Evolutionary conservation across 2,797 vertebrate species (phyloP).

Genomic region (Microtus agrestis): DNA sequence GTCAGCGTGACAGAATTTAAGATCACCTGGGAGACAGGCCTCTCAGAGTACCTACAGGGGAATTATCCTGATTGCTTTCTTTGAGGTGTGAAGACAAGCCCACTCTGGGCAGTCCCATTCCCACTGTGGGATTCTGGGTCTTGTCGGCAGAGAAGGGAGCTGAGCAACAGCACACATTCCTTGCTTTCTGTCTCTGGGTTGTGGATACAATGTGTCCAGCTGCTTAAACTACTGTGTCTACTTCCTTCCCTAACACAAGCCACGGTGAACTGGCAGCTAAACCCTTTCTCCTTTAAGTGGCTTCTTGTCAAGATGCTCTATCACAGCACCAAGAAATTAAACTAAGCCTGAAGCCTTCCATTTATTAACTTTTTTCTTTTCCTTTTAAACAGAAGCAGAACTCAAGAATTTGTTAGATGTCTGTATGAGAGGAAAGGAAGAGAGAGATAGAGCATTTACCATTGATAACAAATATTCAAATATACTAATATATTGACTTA

Average conservation of each 20-base stretch:
- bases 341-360: neutral
- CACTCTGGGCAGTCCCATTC: no score
- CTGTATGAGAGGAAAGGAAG: neutral
- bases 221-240: neutral
- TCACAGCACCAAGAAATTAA: neutral
- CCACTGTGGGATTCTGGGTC: neutral
- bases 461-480: constrained; percentile 13
- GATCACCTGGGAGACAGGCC: neutral
- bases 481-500: neutral
- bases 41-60: neutral
- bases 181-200: neutral
- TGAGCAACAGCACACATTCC: neutral
- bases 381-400: constrained; percentile 37
- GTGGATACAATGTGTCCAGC: neutral
- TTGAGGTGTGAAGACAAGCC: neutral
- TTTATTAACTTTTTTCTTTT: neutral
- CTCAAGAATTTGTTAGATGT: neutral
- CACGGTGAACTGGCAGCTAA: neutral
- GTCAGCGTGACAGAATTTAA: neutral
- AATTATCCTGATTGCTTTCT: neutral
- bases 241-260: neutral
- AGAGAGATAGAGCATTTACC: neutral
- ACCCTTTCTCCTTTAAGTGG: neutral
- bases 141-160: neutral
- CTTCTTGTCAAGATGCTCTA: neutral